Conservation (phyloP, 2,113 vertebrate genomes). For the Corythaeola cristata region DNA sequence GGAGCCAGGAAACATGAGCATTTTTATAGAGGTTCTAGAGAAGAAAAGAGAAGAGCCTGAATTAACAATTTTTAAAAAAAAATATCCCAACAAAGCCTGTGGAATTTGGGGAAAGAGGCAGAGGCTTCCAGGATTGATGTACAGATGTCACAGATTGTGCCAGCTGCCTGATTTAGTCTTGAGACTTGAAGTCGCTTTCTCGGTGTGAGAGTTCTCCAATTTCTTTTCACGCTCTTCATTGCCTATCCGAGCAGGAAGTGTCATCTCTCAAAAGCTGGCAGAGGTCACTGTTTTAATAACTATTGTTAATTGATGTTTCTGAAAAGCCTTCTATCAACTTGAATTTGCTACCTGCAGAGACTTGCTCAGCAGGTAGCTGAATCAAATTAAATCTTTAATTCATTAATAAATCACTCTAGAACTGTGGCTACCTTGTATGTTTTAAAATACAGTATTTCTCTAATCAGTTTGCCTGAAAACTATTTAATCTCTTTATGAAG, state of each 20-base stretch:
- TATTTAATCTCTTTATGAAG: not conserved
- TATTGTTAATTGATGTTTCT: conserved; percentile 57
- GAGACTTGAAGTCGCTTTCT: not conserved
- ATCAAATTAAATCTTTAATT: conserved; percentile 45
- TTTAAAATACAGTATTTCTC: not conserved
- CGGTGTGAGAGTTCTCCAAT: not conserved
- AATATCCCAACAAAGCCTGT: not conserved
- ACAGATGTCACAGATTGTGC: not conserved
- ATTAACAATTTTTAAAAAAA: not conserved
- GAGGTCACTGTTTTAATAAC: conserved; percentile 51
- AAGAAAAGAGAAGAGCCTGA: not conserved
- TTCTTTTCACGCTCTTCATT: not conserved
- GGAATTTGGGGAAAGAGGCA: not conserved
- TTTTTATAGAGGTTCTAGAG: not conserved
- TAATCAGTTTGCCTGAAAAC: not conserved
- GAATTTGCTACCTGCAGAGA: conserved; percentile 25
- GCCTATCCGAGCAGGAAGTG: conserved; percentile 7
- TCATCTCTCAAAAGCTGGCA: conserved; percentile 12
- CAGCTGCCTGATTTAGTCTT: conserved; percentile 9
- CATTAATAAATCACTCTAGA: not conserved
- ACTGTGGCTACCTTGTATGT: not conserved
- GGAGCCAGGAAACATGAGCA: not conserved
- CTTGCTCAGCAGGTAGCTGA: conserved; percentile 11
- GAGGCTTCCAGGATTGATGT: not conserved
- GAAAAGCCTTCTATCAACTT: conserved; percentile 16